A percentile compares a stretch with the other conserved stretches of the same genome.
Evolutionary conservation across 2,113 vertebrate genomes (phyloP).

Genomic region (Vimba vimba): DNA sequence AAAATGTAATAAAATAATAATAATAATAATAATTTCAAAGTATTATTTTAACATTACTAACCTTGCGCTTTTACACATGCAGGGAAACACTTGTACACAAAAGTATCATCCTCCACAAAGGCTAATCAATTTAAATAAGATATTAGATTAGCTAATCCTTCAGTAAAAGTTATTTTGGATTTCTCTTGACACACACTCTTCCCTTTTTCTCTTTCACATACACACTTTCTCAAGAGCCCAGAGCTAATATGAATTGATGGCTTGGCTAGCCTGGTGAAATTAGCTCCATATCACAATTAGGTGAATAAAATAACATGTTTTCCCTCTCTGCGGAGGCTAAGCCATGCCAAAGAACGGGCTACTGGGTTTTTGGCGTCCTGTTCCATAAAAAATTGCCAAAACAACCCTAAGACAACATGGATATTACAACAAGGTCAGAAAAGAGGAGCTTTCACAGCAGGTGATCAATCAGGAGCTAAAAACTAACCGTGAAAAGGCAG

Average conservation of each 20-base stretch:
- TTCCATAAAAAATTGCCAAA: conserved; percentile 3
- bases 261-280: conserved; percentile 66
- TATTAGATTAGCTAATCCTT: conserved; percentile 43
- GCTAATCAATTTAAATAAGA: conserved; percentile 71
- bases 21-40: not conserved
- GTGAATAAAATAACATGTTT: conserved; percentile 61
- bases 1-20: not conserved
- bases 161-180: not conserved
- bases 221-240: conserved; percentile 57
- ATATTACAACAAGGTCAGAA: conserved; percentile 38
- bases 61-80: not conserved
- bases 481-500: conserved; percentile 17
- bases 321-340: not conserved
- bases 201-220: conserved; percentile 41
- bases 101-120: conserved; percentile 49
- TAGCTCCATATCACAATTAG: conserved; percentile 62
- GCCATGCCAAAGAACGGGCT: not conserved
- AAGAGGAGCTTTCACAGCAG: conserved; percentile 24
- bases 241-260: conserved; percentile 74
- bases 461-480: conserved; percentile 40
- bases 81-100: not conserved
- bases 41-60: not conserved
- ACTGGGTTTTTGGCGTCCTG: not conserved
- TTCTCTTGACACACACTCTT: not conserved
- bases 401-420: conserved; percentile 25